Base-by-base conservation (phyloP, 2,113 vertebrate genomes). In the Apteryx owenii region DNA sequence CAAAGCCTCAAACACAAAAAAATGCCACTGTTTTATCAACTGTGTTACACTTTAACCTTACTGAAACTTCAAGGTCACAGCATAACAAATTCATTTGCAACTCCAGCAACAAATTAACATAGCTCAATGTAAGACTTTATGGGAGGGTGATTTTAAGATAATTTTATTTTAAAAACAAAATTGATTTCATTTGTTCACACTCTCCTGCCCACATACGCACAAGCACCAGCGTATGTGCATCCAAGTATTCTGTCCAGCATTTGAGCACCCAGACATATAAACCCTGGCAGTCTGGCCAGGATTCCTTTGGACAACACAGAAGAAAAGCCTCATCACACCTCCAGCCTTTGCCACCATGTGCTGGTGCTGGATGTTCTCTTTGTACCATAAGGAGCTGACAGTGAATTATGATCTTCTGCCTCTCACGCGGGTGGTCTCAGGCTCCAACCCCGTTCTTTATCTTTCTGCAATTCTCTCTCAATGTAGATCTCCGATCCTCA, bases 181-280 rank as follows among this genome's bases (percentile, higher is more conserved):
- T n/a, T 21, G 36, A 10, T n/a, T 81, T 81, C 38, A 15, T 54
- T 36, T 0, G 0, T 31, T 29, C 5, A 5, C 5, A 11, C 20
- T 13, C 36, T 56, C 19, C 1, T 1, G 5, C 4, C 42, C 54
- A 23, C 1, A 0, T 23, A 33, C 20, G 23, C 22, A 66, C 2
- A 4, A 1, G 0, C 7, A 5, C 21, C 1, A 2, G 38, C 33
- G 44, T 7, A 1, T 61, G 21, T 0, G 1, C 8, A 16, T 64
- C 28, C 33, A 10, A 54, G 40, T 31, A 18, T 0, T 1, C 21
- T 23, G 71, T 72, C 29, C 46, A 2, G 3, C 3, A 2, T 16
- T 4, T 5, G 0, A n/a, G 75, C n/a, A n/a, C 46, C 20, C 1
- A 58, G 56, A 29, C 29, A 58, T 18, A 58, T 31, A 29, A 58